Evolutionary conservation across 2,888 invertebrate genomes (phyloP).

Genomic region (Cataglyphis cursor): DNA sequence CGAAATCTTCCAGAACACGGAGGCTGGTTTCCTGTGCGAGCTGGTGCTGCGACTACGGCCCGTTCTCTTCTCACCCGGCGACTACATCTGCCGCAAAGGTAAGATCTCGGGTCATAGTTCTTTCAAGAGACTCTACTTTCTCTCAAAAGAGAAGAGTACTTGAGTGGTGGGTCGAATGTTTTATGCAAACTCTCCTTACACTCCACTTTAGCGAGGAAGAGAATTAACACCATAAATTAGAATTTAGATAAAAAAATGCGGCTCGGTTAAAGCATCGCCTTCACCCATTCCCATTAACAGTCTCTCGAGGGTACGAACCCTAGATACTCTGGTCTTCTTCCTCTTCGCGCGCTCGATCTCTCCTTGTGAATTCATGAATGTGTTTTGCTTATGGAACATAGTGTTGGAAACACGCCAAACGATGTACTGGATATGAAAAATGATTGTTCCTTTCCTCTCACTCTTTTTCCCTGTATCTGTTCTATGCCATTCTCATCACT

Average conservation of each 20-base stretch:
- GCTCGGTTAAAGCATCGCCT: not conserved
- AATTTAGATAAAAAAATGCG: slow-evolving; percentile 34
- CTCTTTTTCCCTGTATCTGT: slow-evolving; percentile 35
- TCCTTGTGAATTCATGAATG: slow-evolving; percentile 28
- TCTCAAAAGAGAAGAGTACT: not conserved
- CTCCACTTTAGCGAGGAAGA: slow-evolving; percentile 4
- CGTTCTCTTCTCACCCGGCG: slow-evolving; percentile 98
- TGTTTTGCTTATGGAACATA: slow-evolving; percentile 59
- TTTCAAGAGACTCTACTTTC: not conserved
- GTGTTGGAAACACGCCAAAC: slow-evolving; percentile 75
- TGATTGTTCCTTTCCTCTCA: slow-evolving; percentile 64
- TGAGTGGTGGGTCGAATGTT: not conserved
- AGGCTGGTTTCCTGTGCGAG: slow-evolving; percentile 99
- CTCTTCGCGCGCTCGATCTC: slow-evolving; percentile 18
- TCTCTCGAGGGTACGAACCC: not conserved
- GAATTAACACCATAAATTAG: slow-evolving; percentile 22
- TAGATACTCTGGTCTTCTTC: slow-evolving; percentile 1
- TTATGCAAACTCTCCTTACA: not conserved
- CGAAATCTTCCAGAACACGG: slow-evolving; percentile 99
- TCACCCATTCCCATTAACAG: not conserved
- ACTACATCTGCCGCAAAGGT: slow-evolving; percentile 99
- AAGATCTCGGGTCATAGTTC: slow-evolving; percentile 74
- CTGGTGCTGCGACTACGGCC: slow-evolving; percentile 97
- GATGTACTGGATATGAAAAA: slow-evolving; percentile 68
- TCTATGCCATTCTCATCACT: slow-evolving; percentile 58